phyloP scores from a whole-genome alignment of 2,113 vertebrate species.

The Gadus macrocephalus region DNA sequence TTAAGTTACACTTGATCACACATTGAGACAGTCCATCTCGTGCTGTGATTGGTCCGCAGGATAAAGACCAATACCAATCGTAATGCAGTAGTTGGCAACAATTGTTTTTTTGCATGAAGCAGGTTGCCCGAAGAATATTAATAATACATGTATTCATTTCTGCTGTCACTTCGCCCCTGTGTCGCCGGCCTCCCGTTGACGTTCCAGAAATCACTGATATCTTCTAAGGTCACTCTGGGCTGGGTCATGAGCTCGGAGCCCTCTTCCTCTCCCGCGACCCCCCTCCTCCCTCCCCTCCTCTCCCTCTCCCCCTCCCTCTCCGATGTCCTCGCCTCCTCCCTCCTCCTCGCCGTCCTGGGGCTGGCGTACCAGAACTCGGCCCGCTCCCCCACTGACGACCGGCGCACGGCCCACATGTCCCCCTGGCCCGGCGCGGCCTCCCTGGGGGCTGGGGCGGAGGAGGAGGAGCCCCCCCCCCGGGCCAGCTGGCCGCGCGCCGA shows the following conservation, averaged over 20 bases:
- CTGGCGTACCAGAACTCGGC: conserved; percentile 57
- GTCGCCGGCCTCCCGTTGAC: conserved; percentile 10
- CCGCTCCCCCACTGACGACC: conserved; percentile 31
- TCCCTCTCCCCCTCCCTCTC: not conserved
- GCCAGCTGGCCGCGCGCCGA: conserved; percentile 5
- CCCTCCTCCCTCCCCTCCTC: not conserved
- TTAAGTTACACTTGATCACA: no score
- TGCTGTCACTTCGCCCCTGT: not conserved
- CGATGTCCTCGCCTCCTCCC: conserved; percentile 4
- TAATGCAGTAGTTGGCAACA: no score
- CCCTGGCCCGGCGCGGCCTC: not conserved
- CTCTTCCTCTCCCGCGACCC: conserved; percentile 8
- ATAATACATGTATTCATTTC: no score
- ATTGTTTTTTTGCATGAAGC: no score
- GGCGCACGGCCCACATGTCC: conserved; percentile 34
- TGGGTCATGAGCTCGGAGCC: conserved; percentile 20
- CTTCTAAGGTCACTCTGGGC: conserved; percentile 41
- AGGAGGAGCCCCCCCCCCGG: not conserved
- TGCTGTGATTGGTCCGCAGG: no score
- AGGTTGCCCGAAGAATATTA: no score
- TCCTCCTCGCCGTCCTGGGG: conserved; percentile 15
- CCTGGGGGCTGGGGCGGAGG: not conserved
- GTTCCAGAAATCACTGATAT: conserved; percentile 45
- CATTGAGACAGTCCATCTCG: no score
- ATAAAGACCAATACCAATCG: no score